Conservation (phyloP, 2,888 invertebrate species). For the Macrosoma leucophasiata region DNA sequence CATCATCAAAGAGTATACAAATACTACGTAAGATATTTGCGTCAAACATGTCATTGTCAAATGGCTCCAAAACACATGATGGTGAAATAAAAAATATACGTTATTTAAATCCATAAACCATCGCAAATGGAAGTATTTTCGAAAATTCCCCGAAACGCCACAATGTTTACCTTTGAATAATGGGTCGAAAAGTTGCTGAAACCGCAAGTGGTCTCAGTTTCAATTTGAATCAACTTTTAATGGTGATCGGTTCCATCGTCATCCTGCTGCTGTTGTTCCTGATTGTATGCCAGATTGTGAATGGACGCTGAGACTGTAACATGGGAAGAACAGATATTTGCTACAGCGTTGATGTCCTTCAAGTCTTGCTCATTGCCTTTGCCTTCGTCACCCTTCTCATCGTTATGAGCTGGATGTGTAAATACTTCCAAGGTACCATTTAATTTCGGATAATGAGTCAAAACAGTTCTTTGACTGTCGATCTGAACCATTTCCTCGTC, state of each 20-base stretch:
- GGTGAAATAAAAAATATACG: no score
- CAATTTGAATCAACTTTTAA: slow-evolving; percentile 51
- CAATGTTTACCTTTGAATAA: slow-evolving; percentile 19
- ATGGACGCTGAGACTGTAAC: slow-evolving; percentile 30
- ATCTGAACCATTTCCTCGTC: slow-evolving; percentile 29
- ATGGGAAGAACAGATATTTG: slow-evolving; percentile 23
- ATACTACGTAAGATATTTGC: no score
- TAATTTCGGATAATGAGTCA: background rate
- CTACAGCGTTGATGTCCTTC: slow-evolving; percentile 42
- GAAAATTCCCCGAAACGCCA: no score
- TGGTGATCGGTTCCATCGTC: slow-evolving; percentile 50
- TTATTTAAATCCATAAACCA: no score
- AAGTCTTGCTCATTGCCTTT: slow-evolving; percentile 45
- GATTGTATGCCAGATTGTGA: slow-evolving; percentile 52
- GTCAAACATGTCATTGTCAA: no score
- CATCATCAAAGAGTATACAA: no score
- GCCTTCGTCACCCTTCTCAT: slow-evolving; percentile 49
- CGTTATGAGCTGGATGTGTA: slow-evolving; percentile 57
- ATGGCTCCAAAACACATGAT: no score
- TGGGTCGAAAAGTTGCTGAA: slow-evolving; percentile 26
- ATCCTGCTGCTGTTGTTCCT: slow-evolving; percentile 49
- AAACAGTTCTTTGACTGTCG: slow-evolving; percentile 11
- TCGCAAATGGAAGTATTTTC: no score
- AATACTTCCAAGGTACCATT: slow-evolving; percentile 41
- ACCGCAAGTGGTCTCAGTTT: slow-evolving; percentile 35